These are phyloP conservation scores for Betta splendens DNA, from an alignment of 2,797 vertebrate species.

Conservation along the genomic window DNA sequence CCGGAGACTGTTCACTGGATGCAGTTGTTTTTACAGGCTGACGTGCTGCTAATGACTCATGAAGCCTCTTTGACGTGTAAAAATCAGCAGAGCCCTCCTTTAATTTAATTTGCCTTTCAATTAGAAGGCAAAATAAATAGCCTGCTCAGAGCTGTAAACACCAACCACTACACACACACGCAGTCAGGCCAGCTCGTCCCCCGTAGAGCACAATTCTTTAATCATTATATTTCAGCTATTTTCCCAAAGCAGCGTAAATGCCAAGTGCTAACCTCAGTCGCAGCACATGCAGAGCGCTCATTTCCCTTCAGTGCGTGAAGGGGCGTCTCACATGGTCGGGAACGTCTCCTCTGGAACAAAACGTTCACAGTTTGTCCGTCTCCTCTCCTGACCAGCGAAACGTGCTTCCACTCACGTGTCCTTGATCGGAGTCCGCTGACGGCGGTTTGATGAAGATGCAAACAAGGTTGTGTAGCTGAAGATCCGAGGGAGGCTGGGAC, in stretches of 20 bases:
- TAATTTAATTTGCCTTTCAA: neutral
- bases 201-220: neutral
- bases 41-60: conserved; percentile 1
- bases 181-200: neutral
- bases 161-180: conserved; percentile 4
- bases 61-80: conserved; percentile 11
- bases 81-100: neutral
- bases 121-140: conserved; percentile 2
- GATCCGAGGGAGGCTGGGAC: conserved; percentile 35
- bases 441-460: conserved; percentile 52
- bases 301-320: neutral
- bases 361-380: neutral
- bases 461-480: conserved; percentile 54
- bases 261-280: conserved; percentile 18
- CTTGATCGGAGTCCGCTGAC: conserved; percentile 23
- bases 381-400: conserved; percentile 17
- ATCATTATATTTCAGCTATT: conserved; percentile 9
- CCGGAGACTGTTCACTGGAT: neutral
- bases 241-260: conserved; percentile 10
- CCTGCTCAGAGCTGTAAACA: neutral
- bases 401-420: conserved; percentile 42
- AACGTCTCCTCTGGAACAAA: conserved; percentile 1
- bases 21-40: conserved; percentile 1
- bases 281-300: conserved; percentile 1
- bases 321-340: conserved; percentile 9